Percentiles rank a stretch among this genome's conserved stretches.
phyloP scores from a whole-genome alignment of 2,888 invertebrate genomes.

The Tridacna gigas region DNA sequence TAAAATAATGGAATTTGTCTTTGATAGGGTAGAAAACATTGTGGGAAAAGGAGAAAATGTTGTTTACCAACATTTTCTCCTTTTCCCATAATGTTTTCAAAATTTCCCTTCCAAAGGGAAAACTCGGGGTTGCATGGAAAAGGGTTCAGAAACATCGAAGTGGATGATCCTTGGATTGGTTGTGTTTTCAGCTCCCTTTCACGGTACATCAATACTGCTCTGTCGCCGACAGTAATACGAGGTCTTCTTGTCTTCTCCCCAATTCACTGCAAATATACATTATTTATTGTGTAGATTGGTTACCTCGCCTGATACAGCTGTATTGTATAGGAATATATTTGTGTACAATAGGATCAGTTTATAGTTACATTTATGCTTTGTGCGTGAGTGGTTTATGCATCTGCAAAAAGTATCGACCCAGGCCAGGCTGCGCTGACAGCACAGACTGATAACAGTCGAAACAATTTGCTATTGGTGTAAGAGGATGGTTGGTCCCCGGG shows the following conservation, averaged over 20 bases:
- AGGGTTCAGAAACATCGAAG: too few relatives aligned
- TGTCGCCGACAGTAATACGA: constrained; percentile 83
- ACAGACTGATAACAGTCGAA: not conserved
- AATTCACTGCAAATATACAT: constrained; percentile 67
- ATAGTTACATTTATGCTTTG: too few relatives aligned
- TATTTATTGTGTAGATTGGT: not conserved
- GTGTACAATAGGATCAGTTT: too few relatives aligned
- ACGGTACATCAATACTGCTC: constrained; percentile 80
- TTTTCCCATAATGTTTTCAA: not conserved
- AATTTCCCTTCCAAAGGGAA: too few relatives aligned
- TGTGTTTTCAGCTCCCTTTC: not conserved
- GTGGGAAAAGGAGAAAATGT: not conserved
- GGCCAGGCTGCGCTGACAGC: not conserved
- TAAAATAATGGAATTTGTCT: not conserved
- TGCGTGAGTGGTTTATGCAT: not conserved
- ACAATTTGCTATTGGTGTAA: too few relatives aligned
- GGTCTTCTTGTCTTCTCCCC: constrained; percentile 69
- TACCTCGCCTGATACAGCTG: not conserved
- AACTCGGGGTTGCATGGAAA: too few relatives aligned
- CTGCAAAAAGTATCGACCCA: not conserved
- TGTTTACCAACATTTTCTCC: not conserved
- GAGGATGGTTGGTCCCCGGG: too few relatives aligned
- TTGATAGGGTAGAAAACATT: not conserved
- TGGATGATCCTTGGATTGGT: too few relatives aligned
- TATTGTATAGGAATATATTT: too few relatives aligned